A percentile compares a stretch with the other conserved stretches of the same genome.
Evolutionary conservation across 2,888 invertebrate genomes (phyloP).

Genomic region (Drosophila maculinotata): DNA sequence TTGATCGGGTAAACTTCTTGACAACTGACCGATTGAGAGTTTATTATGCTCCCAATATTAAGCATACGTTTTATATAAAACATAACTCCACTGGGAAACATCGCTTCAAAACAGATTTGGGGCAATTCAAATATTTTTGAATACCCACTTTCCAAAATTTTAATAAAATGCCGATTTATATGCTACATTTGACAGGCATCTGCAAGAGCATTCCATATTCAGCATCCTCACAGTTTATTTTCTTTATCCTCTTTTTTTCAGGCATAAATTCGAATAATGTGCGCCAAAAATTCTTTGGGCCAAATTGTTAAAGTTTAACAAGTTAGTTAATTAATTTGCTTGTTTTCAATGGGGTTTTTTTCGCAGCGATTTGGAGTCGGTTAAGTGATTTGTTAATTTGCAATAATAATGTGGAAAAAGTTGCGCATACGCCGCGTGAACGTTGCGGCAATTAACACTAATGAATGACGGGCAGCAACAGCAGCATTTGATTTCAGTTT

Average conservation of each 20-base stretch:
- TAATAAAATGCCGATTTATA: not conserved
- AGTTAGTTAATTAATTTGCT: conserved; percentile 74
- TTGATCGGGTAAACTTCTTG: no score
- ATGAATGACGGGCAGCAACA: conserved; percentile 50
- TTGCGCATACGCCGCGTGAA: conserved; percentile 53
- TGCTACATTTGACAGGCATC: no score
- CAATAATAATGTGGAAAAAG: conserved; percentile 51
- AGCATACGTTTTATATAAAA: no score
- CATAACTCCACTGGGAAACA: no score
- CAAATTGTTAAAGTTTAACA: conserved; percentile 68
- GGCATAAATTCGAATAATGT: conserved; percentile 58
- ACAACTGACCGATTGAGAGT: no score
- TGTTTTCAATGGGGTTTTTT: conserved; percentile 38
- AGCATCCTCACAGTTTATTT: not conserved
- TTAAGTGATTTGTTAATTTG: conserved; percentile 75
- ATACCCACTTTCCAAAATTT: no score
- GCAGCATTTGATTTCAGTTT: conserved; percentile 59
- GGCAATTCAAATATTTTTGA: no score
- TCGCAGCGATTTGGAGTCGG: conserved; percentile 24
- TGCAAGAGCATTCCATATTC: conserved; percentile 6
- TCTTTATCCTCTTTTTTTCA: not conserved
- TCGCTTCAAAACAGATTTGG: no score
- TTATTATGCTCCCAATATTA: no score
- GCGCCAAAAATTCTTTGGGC: conserved; percentile 39
- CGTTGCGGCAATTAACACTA: conserved; percentile 62